Evolutionary conservation across 1,140 invertebrate species (phyloP).

Genomic region (Drosophila miranda): DNA sequence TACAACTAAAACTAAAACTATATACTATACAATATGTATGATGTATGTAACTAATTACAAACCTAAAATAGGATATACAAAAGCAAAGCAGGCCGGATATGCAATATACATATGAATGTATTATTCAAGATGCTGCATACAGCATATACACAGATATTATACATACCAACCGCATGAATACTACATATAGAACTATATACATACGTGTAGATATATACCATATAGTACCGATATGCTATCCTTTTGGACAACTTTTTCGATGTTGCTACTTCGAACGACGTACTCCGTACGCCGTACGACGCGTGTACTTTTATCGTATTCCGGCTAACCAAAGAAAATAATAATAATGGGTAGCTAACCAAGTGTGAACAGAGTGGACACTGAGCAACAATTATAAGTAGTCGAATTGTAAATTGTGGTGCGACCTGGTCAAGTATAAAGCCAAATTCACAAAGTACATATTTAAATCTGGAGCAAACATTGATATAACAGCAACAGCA

Average conservation of each 20-base stretch:
- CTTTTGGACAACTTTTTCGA: conserved; percentile 79
- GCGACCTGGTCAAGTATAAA: conserved; percentile 78
- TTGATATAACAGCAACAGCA: conserved; percentile 28
- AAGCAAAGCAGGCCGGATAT: neutral
- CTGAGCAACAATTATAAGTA: conserved; percentile 53
- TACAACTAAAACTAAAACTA: conserved; percentile 21
- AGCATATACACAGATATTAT: conserved; percentile 65
- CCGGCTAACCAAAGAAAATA: conserved; percentile 25
- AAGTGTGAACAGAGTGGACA: conserved; percentile 3
- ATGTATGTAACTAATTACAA: no score
- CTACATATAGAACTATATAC: conserved; percentile 54
- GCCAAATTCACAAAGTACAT: conserved; percentile 12
- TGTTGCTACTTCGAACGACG: conserved; percentile 60
- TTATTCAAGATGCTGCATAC: conserved; percentile 52
- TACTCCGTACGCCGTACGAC: conserved; percentile 33
- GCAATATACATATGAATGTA: conserved; percentile 20
- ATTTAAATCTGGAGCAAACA: conserved; percentile 7
- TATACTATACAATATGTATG: conserved; percentile 22
- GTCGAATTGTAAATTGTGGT: conserved; percentile 65
- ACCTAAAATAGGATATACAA: neutral
- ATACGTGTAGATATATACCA: conserved; percentile 51
- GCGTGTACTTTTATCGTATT: conserved; percentile 5
- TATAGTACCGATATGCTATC: conserved; percentile 58
- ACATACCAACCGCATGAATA: conserved; percentile 39
- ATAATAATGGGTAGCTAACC: conserved; percentile 15